Evolutionary conservation across 2,797 vertebrate genomes (phyloP).

Genomic region (Chiloscyllium punctatum): DNA sequence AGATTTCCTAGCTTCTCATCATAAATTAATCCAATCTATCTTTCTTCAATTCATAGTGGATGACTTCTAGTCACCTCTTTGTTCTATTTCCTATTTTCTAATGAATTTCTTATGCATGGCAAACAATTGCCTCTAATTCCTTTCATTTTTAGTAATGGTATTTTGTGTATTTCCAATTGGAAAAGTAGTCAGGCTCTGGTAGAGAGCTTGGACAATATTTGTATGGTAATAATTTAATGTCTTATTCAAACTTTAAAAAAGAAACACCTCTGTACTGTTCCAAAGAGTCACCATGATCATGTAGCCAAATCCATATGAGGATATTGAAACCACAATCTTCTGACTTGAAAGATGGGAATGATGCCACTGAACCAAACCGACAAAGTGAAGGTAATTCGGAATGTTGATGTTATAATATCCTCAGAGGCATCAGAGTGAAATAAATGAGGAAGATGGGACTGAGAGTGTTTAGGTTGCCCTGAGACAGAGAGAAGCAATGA

Average conservation of each 20-base stretch:
- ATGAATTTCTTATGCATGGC: background rate
- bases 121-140: background rate
- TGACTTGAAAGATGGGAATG: background rate
- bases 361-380: background rate
- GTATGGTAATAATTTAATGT: background rate
- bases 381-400: background rate
- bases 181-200: background rate
- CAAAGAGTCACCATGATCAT: background rate
- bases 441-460: background rate
- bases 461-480: background rate
- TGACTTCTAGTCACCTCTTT: too few species aligned
- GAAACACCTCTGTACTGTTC: background rate
- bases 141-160: background rate
- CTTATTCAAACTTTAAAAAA: background rate
- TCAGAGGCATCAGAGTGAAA: too few species aligned
- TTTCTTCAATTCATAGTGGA: background rate
- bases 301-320: background rate
- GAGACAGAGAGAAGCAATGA: background rate
- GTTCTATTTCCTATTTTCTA: background rate
- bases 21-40: background rate
- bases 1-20: background rate
- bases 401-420: background rate
- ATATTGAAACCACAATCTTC: background rate
- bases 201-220: background rate
- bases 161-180: background rate